Base-by-base conservation (phyloP, 2,113 vertebrate genomes). In the Rhinogobius similis region DNA sequence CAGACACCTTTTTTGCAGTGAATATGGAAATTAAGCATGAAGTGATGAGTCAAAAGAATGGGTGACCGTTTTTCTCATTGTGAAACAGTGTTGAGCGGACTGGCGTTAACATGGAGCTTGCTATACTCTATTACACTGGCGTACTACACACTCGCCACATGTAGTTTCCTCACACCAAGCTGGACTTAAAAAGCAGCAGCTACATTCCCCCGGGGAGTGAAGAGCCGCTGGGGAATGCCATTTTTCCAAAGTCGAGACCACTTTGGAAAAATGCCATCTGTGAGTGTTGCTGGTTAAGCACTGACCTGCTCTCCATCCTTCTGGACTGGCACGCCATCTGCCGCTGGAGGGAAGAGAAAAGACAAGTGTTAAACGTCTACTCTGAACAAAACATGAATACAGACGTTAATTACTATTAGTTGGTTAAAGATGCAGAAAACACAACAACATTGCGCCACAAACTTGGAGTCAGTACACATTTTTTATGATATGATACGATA, bases 251-350 rank as follows among this genome's bases (percentile, higher is more conserved):
- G 58, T n/a, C 82, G 75, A 68, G 61, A 79, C 81, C 78, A 68
- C 79, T 29, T 56, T 68, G 66, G 78, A 76, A 75, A 78, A 73
- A 84, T 68, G 71, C 78, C 76, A 83, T 73, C 32, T 65, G 23
- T 44, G 68, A 76, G 48, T 48, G 68, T 79, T 39, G 38, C 39
- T 67, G 44, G n/a, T 53, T 67, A 63, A 77, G 44, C 48, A 70
- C 91, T 87, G 91, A 94, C 93, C 90, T 93, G 92, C 83, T 94
- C 93, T 75, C 92, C 93, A 88, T 94, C 93, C 79, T 93, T 93
- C 86, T 93, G 92, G 86, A 93, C 91, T 70, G 92, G 92, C 83
- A 93, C 92, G 62, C 91, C 87, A 86, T 94, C 93, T 86, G 82
- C 90, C 78, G 92, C 93, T 93, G 78, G 75, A 65, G 68, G 38